Conservation (phyloP, 2,888 invertebrate genomes). For the Pycnomerus fuliginosus region DNA sequence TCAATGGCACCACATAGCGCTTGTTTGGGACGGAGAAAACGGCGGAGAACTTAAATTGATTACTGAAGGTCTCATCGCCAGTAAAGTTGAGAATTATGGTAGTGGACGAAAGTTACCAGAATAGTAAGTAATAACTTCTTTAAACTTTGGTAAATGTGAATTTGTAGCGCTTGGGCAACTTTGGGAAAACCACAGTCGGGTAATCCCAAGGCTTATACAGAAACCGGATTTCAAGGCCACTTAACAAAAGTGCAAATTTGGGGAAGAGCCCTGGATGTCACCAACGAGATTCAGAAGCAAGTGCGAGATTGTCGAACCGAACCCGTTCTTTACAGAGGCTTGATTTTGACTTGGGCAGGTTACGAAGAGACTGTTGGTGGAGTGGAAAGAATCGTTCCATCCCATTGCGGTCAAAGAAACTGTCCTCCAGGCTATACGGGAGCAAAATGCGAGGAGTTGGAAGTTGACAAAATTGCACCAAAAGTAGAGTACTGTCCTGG, state of each 20-base stretch:
- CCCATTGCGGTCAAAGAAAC: slow-evolving; percentile 85
- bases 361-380: slow-evolving; percentile 88
- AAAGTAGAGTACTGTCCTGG: slow-evolving; percentile 88
- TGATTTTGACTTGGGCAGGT: slow-evolving; percentile 90
- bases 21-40: slow-evolving; percentile 90
- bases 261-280: slow-evolving; percentile 87
- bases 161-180: slow-evolving; percentile 83
- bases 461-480: slow-evolving; percentile 65
- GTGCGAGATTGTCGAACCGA: slow-evolving; percentile 90
- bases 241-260: slow-evolving; percentile 93
- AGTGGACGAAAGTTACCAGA: slow-evolving; percentile 77
- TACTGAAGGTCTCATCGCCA: slow-evolving; percentile 94
- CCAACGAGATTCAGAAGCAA: slow-evolving; percentile 91
- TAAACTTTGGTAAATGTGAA: slow-evolving; percentile 1
- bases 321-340: slow-evolving; percentile 81
- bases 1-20: slow-evolving; percentile 93
- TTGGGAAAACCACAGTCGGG: slow-evolving; percentile 86
- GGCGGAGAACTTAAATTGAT: slow-evolving; percentile 86
- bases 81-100: slow-evolving; percentile 87
- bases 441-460: slow-evolving; percentile 76
- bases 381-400: slow-evolving; percentile 87
- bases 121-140: slow-evolving; percentile 62
- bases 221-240: slow-evolving; percentile 93
- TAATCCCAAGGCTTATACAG: slow-evolving; percentile 78
- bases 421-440: slow-evolving; percentile 89